Percentiles rank a stretch among this genome's conserved stretches.
These are phyloP conservation scores for Vollenhovia emeryi DNA, from an alignment of 1,140 invertebrate genomes.

Conservation along the genomic window DNA sequence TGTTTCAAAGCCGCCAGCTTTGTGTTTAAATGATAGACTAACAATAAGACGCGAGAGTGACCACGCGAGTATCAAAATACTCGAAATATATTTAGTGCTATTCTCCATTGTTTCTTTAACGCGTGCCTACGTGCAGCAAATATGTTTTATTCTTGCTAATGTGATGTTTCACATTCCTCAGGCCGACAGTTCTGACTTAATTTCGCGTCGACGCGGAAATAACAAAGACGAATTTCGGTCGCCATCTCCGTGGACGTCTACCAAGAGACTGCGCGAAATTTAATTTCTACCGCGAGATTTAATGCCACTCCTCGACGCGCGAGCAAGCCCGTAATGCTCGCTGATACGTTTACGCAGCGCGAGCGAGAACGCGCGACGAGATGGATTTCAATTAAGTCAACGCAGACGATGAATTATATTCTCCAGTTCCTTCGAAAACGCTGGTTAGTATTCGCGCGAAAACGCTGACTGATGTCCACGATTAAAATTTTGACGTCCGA, in stretches of 20 bases:
- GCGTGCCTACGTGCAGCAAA: background rate
- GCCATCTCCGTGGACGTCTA: background rate
- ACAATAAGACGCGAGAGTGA: constrained; percentile 12
- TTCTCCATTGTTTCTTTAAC: constrained; percentile 32
- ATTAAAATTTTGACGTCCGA: constrained; percentile 19
- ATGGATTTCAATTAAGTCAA: constrained; percentile 50
- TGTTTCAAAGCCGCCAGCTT: background rate
- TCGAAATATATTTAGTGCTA: constrained; percentile 35
- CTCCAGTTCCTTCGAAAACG: background rate
- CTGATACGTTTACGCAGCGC: constrained; percentile 17
- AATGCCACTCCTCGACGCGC: constrained; percentile 8
- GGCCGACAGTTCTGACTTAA: constrained; percentile 19
- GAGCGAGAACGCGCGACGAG: background rate
- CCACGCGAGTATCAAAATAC: constrained; percentile 25
- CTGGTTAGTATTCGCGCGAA: background rate
- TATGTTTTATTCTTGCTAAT: constrained; percentile 7
- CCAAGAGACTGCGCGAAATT: constrained; percentile 36
- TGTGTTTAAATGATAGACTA: background rate
- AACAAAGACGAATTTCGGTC: constrained; percentile 54
- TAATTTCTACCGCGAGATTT: constrained; percentile 42
- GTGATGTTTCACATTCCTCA: background rate
- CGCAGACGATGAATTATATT: constrained; percentile 5
- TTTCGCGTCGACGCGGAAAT: constrained; percentile 39
- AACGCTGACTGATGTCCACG: background rate
- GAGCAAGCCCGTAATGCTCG: constrained; percentile 30